phyloP scores from a whole-genome alignment of 2,113 vertebrate species.

The Scomber colias region DNA sequence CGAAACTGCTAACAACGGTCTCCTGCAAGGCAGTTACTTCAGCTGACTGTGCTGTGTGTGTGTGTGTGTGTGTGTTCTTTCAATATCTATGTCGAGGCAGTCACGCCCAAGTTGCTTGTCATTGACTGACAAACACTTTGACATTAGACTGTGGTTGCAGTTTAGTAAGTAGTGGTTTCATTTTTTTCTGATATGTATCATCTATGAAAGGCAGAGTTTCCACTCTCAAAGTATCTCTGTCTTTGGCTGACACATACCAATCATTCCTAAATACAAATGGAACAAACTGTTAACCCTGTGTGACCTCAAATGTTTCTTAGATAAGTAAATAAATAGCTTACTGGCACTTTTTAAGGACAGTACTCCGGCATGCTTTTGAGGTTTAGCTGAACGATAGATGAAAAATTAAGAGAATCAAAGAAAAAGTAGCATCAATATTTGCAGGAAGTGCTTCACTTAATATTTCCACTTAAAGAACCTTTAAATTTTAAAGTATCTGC shows the following conservation, averaged over 20 bases:
- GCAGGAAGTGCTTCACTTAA: background rate
- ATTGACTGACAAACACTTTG: slow-evolving; percentile 37
- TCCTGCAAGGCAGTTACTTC: background rate
- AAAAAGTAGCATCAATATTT: background rate
- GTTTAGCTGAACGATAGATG: background rate
- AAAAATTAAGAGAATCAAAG: background rate
- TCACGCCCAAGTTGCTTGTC: slow-evolving; percentile 40
- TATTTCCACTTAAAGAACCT: background rate
- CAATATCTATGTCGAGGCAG: slow-evolving; percentile 31
- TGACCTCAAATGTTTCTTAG: slow-evolving; percentile 56
- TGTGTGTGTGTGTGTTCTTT: slow-evolving; percentile 19
- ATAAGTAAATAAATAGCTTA: slow-evolving; percentile 27
- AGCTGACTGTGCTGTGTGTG: background rate
- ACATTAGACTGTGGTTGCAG: slow-evolving; percentile 9
- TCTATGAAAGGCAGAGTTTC: slow-evolving; percentile 40
- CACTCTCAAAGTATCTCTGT: slow-evolving; percentile 51
- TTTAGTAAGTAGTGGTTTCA: slow-evolving; percentile 37
- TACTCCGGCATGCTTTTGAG: background rate
- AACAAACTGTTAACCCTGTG: slow-evolving; percentile 69
- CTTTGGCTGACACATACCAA: slow-evolving; percentile 72
- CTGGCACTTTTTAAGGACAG: background rate
- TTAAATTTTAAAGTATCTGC: background rate
- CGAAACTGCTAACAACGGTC: slow-evolving; percentile 29
- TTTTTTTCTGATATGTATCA: slow-evolving; percentile 43
- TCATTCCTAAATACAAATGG: slow-evolving; percentile 73